Conservation (phyloP, 1,140 invertebrate genomes). For the Pseudomyrmex cubaensis region DNA sequence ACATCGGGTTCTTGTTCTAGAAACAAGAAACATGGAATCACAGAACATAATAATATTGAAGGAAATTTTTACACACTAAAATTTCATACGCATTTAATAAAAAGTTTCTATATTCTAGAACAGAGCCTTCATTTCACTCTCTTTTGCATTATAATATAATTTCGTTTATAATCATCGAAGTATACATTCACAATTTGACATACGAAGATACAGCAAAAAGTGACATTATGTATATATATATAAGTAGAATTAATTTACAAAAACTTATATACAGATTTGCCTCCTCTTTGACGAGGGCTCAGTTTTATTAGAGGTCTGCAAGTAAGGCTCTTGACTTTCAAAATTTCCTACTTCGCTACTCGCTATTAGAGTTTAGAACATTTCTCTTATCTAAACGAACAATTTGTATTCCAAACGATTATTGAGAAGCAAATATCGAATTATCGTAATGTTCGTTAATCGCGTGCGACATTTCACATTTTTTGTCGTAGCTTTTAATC, state of each 20-base stretch:
- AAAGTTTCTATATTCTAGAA: constrained; percentile 29
- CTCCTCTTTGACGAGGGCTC: constrained; percentile 16
- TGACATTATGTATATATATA: constrained; percentile 56
- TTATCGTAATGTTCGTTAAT: too few species aligned
- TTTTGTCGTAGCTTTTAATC: not conserved
- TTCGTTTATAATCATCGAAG: constrained; percentile 71
- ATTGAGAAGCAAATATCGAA: too few species aligned
- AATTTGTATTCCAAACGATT: not conserved
- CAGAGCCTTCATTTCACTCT: constrained; percentile 46
- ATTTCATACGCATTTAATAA: not conserved
- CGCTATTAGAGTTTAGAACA: not conserved
- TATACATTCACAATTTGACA: constrained; percentile 70
- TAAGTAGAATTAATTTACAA: constrained; percentile 76
- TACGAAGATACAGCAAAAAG: constrained; percentile 59
- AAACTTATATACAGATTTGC: constrained; percentile 72
- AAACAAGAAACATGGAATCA: too few species aligned
- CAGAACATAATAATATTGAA: too few species aligned
- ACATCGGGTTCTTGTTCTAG: too few species aligned
- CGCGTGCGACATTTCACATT: too few species aligned
- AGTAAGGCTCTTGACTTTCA: constrained; percentile 4
- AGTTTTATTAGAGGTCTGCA: constrained; percentile 40
- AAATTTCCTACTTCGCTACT: not conserved
- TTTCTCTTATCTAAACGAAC: constrained; percentile 7
- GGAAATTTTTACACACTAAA: not conserved
- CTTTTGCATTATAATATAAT: constrained; percentile 59